Conservation (phyloP, 2,888 invertebrate species). For the Drosophila melanosoma region DNA sequence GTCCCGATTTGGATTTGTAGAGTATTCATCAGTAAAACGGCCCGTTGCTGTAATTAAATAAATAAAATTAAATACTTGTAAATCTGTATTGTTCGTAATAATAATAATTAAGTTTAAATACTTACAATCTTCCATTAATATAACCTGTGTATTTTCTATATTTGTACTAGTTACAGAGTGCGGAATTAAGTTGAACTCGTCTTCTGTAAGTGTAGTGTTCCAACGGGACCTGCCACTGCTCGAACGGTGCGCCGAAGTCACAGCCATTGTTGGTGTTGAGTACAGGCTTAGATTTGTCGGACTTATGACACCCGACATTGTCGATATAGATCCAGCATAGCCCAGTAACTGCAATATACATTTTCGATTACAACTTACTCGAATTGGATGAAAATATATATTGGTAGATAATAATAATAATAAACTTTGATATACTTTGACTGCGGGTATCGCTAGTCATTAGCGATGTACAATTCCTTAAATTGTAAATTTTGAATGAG, state of each 20-base stretch:
- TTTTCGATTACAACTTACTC: no score
- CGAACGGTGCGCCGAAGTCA: slow-evolving; percentile 87
- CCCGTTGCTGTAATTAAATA: slow-evolving; percentile 66
- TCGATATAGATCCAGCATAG: slow-evolving; percentile 93
- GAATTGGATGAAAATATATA: no score
- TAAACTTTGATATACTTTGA: no score
- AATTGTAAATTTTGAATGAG: no score
- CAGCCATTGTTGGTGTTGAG: slow-evolving; percentile 88
- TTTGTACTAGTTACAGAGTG: slow-evolving; percentile 88
- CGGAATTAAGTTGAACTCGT: slow-evolving; percentile 97
- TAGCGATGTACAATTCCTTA: no score
- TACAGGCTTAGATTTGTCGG: slow-evolving; percentile 95
- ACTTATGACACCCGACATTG: slow-evolving; percentile 94
- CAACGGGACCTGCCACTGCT: slow-evolving; percentile 91
- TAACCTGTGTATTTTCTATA: slow-evolving; percentile 89
- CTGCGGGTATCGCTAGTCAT: no score
- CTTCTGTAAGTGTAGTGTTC: slow-evolving; percentile 96
- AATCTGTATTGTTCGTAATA: background rate
- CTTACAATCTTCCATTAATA: slow-evolving; percentile 92
- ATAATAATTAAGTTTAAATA: slow-evolving; percentile 22
- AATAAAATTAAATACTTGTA: background rate
- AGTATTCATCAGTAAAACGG: slow-evolving; percentile 84
- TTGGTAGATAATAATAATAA: no score
- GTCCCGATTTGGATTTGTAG: slow-evolving; percentile 80
- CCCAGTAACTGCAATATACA: slow-evolving; percentile 91